Evolutionary conservation across 2,113 vertebrate species (phyloP), one percentile per base, ranked within the genome.

Genomic region (Ptychochromis oligacanthus): DNA sequence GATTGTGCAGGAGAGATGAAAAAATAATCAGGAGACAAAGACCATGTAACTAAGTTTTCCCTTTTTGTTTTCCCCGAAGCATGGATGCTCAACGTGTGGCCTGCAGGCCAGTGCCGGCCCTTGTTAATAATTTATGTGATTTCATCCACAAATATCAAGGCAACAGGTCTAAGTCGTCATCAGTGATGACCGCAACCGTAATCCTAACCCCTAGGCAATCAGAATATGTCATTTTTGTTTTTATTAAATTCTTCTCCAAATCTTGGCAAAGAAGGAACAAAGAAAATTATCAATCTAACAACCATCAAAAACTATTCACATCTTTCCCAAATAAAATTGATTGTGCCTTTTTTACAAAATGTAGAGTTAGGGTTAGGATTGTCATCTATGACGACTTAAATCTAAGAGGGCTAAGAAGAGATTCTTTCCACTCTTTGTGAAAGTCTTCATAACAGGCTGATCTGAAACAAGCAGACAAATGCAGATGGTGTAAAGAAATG

Each of bases 1-100:
- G 28, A 28, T 54, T 52, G 67, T 40, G 36, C 77, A 55, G 22
- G 26, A 31, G 28, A 67, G 26, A 65, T 70, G 28, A 75, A 80
- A 43, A 56, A 61, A 70, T n/a, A 26, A 7, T 64, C 43, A 17
- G 11, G 5, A 36, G 54, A 38, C 31, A 38, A 70, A 77, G 54
- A 70, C 4, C 9, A 12, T 26, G 14, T 65, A 18, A 1, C 43
- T 26, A 57, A 72, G 46, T 52, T 72, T 72, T 31, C 22, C 40
- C 8, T 6, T 52, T 52, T 14, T 70, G 28, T 52, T 52, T 31
- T 40, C 46, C 65, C 43, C 52, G 43, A 52, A 72, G 67, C 46
- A 72, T 54, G 46, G 17, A 54, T 4, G 1, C 18, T 34, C 46
- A 72, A 72, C 54, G 46, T 54, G 67, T 54, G 67, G 67, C 67